phyloP scores from a whole-genome alignment of 2,888 invertebrate species.

The Macrosiphum euphorbiae region DNA sequence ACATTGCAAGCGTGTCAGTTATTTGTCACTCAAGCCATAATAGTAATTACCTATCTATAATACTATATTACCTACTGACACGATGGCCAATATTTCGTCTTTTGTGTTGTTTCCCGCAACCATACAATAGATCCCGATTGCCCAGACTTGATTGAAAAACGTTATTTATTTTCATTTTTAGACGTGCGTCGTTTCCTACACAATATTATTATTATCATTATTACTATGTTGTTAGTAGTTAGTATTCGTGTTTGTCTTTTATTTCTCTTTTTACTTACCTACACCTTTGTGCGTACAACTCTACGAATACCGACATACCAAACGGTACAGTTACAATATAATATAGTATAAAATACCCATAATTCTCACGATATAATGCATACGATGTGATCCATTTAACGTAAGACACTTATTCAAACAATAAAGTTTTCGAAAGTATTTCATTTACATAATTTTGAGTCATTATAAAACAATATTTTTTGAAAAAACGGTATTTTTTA shows the following conservation, averaged over 20 bases:
- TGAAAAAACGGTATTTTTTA: too few relatives aligned
- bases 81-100: conserved; percentile 26
- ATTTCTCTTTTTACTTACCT: not conserved
- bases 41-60: conserved; percentile 6
- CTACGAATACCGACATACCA: not conserved
- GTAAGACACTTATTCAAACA: too few relatives aligned
- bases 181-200: not conserved
- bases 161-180: conserved; percentile 47
- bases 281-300: not conserved
- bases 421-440: too few relatives aligned
- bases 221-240: not conserved
- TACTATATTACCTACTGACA: not conserved
- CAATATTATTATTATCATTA: not conserved
- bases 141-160: not conserved
- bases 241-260: conserved; percentile 7
- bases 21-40: conserved; percentile 39
- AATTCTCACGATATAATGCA: conserved; percentile 11
- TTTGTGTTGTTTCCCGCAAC: not conserved
- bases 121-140: conserved; percentile 19
- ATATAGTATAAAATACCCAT: not conserved
- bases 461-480: too few relatives aligned
- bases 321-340: not conserved
- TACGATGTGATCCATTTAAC: not conserved
- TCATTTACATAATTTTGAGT: too few relatives aligned
- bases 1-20: conserved; percentile 9